phyloP scores from a whole-genome alignment of 2,113 vertebrate species.

The Pseudolaguvia tuberculata region DNA sequence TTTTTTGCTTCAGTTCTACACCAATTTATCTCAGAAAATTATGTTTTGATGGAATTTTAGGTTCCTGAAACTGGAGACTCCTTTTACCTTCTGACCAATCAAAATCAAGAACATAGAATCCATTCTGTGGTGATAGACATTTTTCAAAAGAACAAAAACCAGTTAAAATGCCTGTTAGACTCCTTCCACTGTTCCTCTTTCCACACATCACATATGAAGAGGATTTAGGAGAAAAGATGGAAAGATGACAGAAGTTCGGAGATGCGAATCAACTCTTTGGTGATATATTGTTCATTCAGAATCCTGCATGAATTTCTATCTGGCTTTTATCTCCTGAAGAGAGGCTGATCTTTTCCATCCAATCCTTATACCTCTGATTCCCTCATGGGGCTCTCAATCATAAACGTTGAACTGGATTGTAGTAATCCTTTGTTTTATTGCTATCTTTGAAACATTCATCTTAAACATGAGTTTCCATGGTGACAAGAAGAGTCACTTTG shows the following conservation, averaged over 20 bases:
- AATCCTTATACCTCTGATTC: neutral
- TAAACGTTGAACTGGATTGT: neutral
- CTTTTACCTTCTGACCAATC: too few relatives aligned
- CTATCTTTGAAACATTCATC: neutral
- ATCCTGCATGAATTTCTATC: neutral
- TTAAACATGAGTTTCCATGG: neutral
- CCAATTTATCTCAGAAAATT: too few relatives aligned
- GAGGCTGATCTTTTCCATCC: neutral
- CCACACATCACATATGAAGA: conserved; percentile 4
- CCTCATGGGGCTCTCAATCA: neutral
- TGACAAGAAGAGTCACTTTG: neutral
- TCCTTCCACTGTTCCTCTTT: too few relatives aligned
- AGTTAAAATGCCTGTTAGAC: too few relatives aligned
- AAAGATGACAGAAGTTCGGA: neutral
- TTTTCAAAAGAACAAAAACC: too few relatives aligned
- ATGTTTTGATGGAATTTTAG: too few relatives aligned
- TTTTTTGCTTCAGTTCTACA: too few relatives aligned
- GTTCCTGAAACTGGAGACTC: too few relatives aligned
- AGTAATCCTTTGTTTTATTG: neutral
- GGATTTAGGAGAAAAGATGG: conserved; percentile 3
- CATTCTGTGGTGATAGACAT: too few relatives aligned
- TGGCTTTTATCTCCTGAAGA: neutral
- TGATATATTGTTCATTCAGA: neutral
- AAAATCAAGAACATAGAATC: too few relatives aligned
- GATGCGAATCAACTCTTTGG: conserved; percentile 1